Base-by-base conservation (phyloP, 2,888 invertebrate species). In the Seira sanloemensis region DNA sequence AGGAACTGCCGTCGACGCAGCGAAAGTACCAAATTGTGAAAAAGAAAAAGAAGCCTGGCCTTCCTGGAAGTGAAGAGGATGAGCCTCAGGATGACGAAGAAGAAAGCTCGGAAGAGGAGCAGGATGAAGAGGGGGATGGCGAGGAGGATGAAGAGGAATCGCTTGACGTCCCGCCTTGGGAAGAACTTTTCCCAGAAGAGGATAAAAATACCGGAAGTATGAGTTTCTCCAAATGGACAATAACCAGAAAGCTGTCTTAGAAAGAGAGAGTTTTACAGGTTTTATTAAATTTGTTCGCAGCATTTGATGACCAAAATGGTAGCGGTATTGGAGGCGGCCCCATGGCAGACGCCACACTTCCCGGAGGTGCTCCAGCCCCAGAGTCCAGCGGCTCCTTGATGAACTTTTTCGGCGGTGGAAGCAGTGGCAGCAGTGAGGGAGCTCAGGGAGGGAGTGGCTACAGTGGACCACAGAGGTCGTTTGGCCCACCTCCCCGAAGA, bases 151-250 rank as follows among this genome's bases (percentile, higher is more conserved):
- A 84, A 18, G 50, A 78, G 9, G 62, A 78, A 65, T 27, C 37
- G 1, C 67, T 80, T 18, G 85, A 85, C 26, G 67, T 65, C 9
- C 85, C 85, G n/a, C 23, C 77, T 21, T 85, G 81, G 80, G 80
- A 85, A 21, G 19, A 77, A 46, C 23, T 85, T 2, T 85, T 80
- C 50, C 85, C 85, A 7, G 75, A 66, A 25, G 77, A 77, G n/a
- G 77, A 85, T 62, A 73, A 80, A 65, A 80, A 80, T 23, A 71
- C 75, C 0, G 85, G 85, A 71, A 25, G 80, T 85, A 75, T 73
- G 85, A 62, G 1, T 1, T 21, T n/a, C 9, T 62, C 19, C 2
- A 19, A 62, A 62, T 62, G 18, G 19, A n/a, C 19, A 62, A 18
- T 9, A 9, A n/a, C 19, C 16, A 58, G 58, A 9, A 58, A 58